Base-by-base conservation (phyloP, 2,888 invertebrate genomes). In the Microplitis deprimator region DNA sequence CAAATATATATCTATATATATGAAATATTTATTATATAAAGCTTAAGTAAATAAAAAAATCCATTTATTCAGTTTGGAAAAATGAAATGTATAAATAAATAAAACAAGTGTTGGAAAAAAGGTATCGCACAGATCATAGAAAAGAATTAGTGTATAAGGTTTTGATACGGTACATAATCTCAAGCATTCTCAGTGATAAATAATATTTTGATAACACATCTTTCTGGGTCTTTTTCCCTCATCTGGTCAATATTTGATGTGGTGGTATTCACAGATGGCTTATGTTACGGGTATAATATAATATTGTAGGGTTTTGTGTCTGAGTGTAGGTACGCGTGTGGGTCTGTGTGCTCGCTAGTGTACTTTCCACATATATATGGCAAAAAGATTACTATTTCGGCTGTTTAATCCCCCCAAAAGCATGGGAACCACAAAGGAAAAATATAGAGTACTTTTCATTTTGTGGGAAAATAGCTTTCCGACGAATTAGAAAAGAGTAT, bases 371-470 rank as follows among this genome's bases (percentile, higher is more conserved):
- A 29, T 29, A 29, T 70, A 76, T 16, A 67, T 67, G 72, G 68
- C 61, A 67, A 77, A 38, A 59, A 72, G 71, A 76, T 77, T 68
- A 74, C 80, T 73, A 68, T 73, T 78, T 79, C 68, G 29, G 78
- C 73, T 71, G 38, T 72, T 77, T 78, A 80, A 77, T 77, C 76
- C 76, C 62, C 77, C 72, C 16, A 40, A 61, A 20, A 17, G 40
- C 20, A 41, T 60, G 75, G 73, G 20, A 62, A 72, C 61, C 76
- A 84, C 80, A 82, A 82, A 82, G 81, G 79, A 79, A 77, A 78
- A 75, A 61, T 65, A 78, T 78, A 75, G 74, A 81, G 81, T 81
- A 85, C 84, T 85, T 85, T 86, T 86, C 84, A 84, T 85, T 85
- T 83, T 79, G 81, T 4, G 79, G 75, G 79, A 75, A 80, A 80